These are phyloP conservation scores for Muscicapa adusta DNA, from an alignment of 2,113 vertebrate genomes.

Conservation along the genomic window DNA sequence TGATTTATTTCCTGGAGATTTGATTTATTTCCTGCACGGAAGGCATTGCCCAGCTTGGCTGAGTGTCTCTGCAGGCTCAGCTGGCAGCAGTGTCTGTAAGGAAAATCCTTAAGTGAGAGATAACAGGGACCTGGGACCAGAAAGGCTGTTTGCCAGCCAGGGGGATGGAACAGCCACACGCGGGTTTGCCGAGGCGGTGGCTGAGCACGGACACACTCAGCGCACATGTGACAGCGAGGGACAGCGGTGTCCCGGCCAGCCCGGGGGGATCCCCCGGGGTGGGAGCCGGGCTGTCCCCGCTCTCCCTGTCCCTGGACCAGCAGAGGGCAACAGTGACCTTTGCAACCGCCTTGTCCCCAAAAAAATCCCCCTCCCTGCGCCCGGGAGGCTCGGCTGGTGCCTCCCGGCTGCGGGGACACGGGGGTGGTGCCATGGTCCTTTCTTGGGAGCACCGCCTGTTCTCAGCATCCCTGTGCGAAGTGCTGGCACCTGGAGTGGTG, in stretches of 20 bases:
- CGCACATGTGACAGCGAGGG: rapidly evolving
- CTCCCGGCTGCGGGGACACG: rapidly evolving
- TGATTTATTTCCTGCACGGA: not conserved
- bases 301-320: constrained; percentile 36
- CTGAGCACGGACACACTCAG: not conserved
- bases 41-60: not conserved
- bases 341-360: not conserved
- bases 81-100: rapidly evolving
- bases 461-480: not conserved
- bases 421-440: not conserved
- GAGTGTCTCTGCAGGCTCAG: not conserved
- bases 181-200: rapidly evolving
- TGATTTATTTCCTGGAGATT: not conserved
- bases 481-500: not conserved
- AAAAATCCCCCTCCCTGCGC: not conserved
- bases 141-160: not conserved
- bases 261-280: not conserved
- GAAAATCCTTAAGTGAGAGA: not conserved
- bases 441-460: rapidly evolving
- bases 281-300: not conserved
- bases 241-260: not conserved
- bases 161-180: rapidly evolving
- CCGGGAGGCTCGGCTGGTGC: not conserved
- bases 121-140: rapidly evolving
- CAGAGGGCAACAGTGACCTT: constrained; percentile 70